These are phyloP conservation scores for Drosophila hydei DNA, from an alignment of 1,140 invertebrate species.

Conservation along the genomic window DNA sequence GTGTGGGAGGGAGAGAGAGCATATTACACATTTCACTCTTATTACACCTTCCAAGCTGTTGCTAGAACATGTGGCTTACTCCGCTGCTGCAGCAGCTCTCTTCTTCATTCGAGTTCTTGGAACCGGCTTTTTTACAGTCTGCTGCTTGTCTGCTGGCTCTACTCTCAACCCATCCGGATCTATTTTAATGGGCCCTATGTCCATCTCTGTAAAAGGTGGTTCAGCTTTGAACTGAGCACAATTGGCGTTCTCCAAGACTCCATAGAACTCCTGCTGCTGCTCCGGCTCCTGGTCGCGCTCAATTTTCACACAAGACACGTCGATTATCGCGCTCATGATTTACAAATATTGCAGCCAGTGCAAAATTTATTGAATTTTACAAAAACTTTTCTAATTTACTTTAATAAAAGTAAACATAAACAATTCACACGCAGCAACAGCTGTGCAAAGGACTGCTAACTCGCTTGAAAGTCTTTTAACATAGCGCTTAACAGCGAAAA, in stretches of 20 bases:
- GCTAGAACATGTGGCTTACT: too few species aligned
- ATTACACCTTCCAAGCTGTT: not conserved
- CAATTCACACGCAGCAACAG: conserved; percentile 12
- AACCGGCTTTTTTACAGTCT: not conserved
- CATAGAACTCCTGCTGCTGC: too few species aligned
- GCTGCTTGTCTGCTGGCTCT: not conserved
- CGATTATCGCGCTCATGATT: conserved; percentile 6
- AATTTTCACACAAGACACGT: conserved; percentile 12
- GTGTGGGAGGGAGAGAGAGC: not conserved
- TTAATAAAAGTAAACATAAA: conserved; percentile 7
- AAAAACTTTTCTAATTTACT: not conserved
- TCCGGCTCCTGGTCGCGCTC: conserved; percentile 4
- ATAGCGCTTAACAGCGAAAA: not conserved
- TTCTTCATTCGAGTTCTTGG: not conserved
- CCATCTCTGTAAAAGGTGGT: not conserved
- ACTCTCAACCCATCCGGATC: not conserved
- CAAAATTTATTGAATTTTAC: not conserved
- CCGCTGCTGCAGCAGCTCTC: too few species aligned
- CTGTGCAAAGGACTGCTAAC: conserved; percentile 1
- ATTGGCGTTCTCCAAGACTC: not conserved
- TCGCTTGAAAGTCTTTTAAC: not conserved
- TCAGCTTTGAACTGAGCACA: not conserved
- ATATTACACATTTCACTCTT: not conserved
- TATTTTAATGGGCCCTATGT: conserved; percentile 34
- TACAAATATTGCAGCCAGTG: not conserved